phyloP scores from a whole-genome alignment of 2,113 vertebrate species.

The Amazona guildingii region DNA sequence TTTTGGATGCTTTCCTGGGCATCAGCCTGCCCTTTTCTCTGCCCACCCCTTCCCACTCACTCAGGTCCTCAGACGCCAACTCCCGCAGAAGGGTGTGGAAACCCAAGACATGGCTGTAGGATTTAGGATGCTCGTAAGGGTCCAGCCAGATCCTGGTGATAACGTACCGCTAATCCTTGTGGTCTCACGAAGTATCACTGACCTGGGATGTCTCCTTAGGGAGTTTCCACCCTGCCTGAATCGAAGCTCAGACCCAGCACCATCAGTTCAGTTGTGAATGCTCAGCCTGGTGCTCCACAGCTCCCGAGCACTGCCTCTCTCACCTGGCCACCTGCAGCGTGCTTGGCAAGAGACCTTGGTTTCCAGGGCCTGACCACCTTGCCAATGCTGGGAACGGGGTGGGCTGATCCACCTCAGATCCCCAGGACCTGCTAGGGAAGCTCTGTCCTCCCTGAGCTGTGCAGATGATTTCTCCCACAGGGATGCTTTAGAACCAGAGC shows the following conservation, averaged over 20 bases:
- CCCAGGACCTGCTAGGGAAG: neutral
- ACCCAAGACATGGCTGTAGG: neutral
- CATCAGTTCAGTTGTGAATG: neutral
- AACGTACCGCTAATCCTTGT: neutral
- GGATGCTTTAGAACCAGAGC: neutral
- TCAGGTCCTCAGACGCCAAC: neutral
- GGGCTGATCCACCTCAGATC: no score
- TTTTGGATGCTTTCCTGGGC: neutral
- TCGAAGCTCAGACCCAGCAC: neutral
- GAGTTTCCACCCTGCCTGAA: neutral
- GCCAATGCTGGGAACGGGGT: accelerated
- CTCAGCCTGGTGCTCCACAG: neutral
- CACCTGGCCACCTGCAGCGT: neutral
- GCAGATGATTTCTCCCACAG: neutral
- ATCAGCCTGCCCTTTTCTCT: neutral
- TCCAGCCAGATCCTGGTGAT: neutral
- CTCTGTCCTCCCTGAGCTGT: neutral
- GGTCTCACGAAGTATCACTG: neutral
- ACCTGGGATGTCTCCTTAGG: neutral
- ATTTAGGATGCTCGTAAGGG: neutral
- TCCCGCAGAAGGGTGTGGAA: neutral
- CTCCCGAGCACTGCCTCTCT: neutral
- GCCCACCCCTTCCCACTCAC: neutral
- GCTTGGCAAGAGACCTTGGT: neutral
- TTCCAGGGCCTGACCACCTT: neutral